These are phyloP conservation scores for Apotomis capreana DNA, from an alignment of 2,888 invertebrate species.

Conservation along the genomic window DNA sequence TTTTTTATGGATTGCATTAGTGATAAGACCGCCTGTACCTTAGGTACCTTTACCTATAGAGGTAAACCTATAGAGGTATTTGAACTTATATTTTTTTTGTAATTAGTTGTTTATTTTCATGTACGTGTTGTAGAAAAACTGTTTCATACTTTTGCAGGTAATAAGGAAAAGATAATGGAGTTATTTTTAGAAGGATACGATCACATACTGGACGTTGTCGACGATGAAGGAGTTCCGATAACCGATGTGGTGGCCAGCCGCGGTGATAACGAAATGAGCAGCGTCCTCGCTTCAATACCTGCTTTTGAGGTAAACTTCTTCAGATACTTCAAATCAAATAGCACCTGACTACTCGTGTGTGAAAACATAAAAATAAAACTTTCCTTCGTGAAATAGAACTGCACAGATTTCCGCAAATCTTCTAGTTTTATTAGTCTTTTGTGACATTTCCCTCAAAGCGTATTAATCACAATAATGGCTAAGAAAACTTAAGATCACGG, in stretches of 20 bases:
- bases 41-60: no score
- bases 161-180: conserved; percentile 80
- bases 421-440: no score
- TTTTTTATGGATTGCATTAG: no score
- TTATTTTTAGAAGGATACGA: conserved; percentile 93
- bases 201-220: conserved; percentile 90
- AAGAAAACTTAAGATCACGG: no score
- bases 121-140: not conserved
- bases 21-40: no score
- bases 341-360: no score
- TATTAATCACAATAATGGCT: no score
- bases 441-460: no score
- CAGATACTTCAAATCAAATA: not conserved
- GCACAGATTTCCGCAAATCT: no score
- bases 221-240: conserved; percentile 87
- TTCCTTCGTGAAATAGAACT: no score
- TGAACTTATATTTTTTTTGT: not conserved
- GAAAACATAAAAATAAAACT: no score
- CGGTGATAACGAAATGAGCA: conserved; percentile 86
- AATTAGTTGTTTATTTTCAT: not conserved
- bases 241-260: conserved; percentile 87
- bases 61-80: no score
- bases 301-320: conserved; percentile 86
- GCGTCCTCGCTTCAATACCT: conserved; percentile 88
- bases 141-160: conserved; percentile 56